Conservation (phyloP, 2,113 vertebrate species). For the Oceanodroma tethys region DNA sequence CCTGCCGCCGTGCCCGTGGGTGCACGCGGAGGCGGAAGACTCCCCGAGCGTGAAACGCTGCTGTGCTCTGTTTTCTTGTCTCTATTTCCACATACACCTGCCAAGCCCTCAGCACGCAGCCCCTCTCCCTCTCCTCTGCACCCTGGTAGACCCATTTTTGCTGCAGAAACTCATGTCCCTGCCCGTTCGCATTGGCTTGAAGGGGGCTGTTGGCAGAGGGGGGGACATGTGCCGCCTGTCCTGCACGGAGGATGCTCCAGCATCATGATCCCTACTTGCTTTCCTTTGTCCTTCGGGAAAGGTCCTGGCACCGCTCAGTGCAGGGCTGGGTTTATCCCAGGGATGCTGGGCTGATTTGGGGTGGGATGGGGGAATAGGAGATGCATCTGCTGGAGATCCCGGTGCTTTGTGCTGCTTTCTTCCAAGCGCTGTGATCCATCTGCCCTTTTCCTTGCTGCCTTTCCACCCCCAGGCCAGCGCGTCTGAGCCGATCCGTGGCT, state of each 20-base stretch:
- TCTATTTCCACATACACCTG: neutral
- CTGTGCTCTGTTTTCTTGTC: neutral
- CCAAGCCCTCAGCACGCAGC: neutral
- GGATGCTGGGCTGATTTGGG: neutral
- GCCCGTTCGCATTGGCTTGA: accelerated
- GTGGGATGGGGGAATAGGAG: neutral
- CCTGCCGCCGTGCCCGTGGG: accelerated
- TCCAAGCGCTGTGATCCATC: neutral
- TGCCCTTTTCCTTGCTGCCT: neutral
- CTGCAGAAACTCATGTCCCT: neutral
- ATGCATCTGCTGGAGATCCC: accelerated
- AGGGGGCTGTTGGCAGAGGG: neutral
- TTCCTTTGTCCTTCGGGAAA: neutral
- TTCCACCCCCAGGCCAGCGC: neutral
- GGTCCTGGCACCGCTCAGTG: accelerated
- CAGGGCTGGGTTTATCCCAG: neutral
- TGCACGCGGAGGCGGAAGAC: neutral
- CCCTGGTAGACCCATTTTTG: neutral
- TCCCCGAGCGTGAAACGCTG: neutral
- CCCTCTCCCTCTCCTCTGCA: neutral
- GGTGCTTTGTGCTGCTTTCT: neutral
- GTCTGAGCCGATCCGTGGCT: neutral
- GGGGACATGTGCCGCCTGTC: accelerated
- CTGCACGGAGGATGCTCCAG: neutral
- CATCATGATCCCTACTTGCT: neutral